A percentile compares a stretch with the other conserved stretches of the same genome.
Evolutionary conservation across 2,113 vertebrate genomes (phyloP).

Genomic region (Stomatorhinus ivindoensis): DNA sequence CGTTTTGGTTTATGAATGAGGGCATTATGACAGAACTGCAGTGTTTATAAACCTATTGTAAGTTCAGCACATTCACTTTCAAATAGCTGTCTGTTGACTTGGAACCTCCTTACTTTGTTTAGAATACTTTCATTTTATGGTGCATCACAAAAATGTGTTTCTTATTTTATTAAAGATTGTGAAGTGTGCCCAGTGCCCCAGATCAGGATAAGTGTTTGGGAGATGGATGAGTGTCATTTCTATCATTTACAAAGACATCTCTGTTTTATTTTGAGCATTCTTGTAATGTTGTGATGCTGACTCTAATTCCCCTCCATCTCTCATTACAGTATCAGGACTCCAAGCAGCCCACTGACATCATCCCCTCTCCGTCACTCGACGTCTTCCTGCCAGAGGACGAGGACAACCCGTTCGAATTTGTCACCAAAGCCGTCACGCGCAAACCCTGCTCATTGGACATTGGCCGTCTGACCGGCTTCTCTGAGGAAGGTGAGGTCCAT

Average conservation of each 20-base stretch:
- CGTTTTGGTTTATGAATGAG: not conserved
- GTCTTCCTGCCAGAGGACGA: slow-evolving; percentile 79
- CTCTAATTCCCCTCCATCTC: not conserved
- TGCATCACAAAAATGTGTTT: not conserved
- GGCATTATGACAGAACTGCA: not conserved
- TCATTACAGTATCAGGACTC: slow-evolving; percentile 59
- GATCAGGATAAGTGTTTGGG: not conserved
- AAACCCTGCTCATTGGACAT: slow-evolving; percentile 92
- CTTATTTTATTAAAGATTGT: not conserved
- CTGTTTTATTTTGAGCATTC: not conserved
- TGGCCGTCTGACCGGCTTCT: slow-evolving; percentile 59
- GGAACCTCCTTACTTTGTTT: not conserved
- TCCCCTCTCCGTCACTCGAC: slow-evolving; percentile 77
- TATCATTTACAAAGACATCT: not conserved
- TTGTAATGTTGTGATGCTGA: not conserved
- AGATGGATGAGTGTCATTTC: not conserved
- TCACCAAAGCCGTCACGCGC: slow-evolving; percentile 83
- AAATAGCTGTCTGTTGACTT: not conserved
- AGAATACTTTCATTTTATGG: not conserved
- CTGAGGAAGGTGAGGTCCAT: slow-evolving; percentile 69
- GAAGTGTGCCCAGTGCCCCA: not conserved
- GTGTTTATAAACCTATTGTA: not conserved
- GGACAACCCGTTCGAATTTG: slow-evolving; percentile 76
- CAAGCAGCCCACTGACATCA: slow-evolving; percentile 68
- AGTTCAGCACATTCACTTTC: not conserved